phyloP scores from a whole-genome alignment of 2,888 invertebrate genomes.

The Biston stratarius region DNA sequence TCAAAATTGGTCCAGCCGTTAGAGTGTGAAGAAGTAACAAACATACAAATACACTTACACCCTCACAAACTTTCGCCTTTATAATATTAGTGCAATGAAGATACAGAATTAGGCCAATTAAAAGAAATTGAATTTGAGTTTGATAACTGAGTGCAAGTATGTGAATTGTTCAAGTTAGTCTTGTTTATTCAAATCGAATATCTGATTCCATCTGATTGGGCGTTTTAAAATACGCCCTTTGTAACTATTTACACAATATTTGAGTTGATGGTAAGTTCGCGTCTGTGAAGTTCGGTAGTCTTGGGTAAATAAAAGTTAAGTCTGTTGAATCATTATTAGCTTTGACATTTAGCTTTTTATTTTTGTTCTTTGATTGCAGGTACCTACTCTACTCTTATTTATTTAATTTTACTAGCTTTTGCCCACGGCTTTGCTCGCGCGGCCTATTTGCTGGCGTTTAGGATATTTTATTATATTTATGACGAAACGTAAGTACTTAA shows the following conservation, averaged over 20 bases:
- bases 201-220: slow-evolving; percentile 36
- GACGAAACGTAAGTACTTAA: too few relatives aligned
- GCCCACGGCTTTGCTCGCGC: too few relatives aligned
- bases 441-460: too few relatives aligned
- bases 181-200: slow-evolving; percentile 31
- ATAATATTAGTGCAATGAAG: too few relatives aligned
- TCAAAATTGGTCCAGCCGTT: too few relatives aligned
- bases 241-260: slow-evolving; percentile 56
- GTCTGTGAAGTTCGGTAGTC: slow-evolving; percentile 46
- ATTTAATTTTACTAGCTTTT: not conserved
- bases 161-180: not conserved
- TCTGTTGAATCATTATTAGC: slow-evolving; percentile 31
- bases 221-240: slow-evolving; percentile 47
- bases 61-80: too few relatives aligned
- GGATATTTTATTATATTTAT: too few relatives aligned
- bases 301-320: slow-evolving; percentile 40
- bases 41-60: too few relatives aligned
- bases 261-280: slow-evolving; percentile 54
- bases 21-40: too few relatives aligned
- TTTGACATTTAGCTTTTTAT: slow-evolving; percentile 10
- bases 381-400: not conserved
- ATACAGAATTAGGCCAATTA: not conserved
- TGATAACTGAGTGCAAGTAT: not conserved
- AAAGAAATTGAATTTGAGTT: not conserved
- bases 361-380: not conserved